These are phyloP conservation scores for Tetropium fuscum DNA, from an alignment of 2,888 invertebrate genomes.

Conservation along the genomic window DNA sequence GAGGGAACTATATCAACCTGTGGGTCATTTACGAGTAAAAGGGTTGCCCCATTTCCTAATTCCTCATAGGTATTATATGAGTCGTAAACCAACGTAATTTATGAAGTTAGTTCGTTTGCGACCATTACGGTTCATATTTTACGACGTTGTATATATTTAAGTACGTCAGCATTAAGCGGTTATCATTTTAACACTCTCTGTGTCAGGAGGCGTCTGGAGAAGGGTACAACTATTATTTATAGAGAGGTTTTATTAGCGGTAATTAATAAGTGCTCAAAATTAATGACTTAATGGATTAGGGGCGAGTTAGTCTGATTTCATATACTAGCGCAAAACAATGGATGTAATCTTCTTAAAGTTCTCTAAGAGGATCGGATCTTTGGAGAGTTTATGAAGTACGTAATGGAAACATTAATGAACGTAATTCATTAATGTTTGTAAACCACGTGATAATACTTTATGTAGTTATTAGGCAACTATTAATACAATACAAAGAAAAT, in stretches of 20 bases:
- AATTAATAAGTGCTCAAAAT: background rate
- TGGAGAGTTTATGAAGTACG: too few species aligned
- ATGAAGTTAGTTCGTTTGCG: conserved; percentile 21
- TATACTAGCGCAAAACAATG: too few species aligned
- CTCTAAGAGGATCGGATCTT: too few species aligned
- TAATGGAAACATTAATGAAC: too few species aligned
- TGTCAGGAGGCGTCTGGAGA: conserved; percentile 3
- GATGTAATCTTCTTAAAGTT: too few species aligned
- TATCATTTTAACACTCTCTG: conserved; percentile 24
- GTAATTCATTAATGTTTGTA: too few species aligned
- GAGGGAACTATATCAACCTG: conserved; percentile 40
- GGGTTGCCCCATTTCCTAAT: conserved; percentile 27
- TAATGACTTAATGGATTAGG: background rate
- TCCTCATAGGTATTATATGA: conserved; percentile 24
- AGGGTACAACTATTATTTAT: conserved; percentile 4
- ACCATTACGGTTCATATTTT: conserved; percentile 14
- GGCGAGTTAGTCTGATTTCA: too few species aligned
- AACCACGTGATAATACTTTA: too few species aligned
- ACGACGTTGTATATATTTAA: conserved; percentile 19
- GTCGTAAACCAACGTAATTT: conserved; percentile 26
- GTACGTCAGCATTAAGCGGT: conserved; percentile 17
- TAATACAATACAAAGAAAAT: too few species aligned
- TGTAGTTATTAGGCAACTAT: too few species aligned
- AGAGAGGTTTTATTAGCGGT: background rate
- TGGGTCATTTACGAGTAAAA: conserved; percentile 37